Evolutionary conservation across 2,797 vertebrate species (phyloP).

Genomic region (Enteromius argenteus): DNA sequence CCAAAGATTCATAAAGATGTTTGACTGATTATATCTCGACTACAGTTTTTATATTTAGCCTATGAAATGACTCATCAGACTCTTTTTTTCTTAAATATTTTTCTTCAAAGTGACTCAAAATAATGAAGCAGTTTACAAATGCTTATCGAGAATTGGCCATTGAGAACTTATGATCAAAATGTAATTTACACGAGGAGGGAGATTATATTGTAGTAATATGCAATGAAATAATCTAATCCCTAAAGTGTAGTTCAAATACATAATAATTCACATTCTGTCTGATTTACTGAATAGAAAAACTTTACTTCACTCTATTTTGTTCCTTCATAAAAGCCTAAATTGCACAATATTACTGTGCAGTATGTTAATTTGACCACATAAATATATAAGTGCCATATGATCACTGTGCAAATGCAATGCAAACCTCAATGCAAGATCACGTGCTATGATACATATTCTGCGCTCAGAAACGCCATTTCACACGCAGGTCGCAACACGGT

Average conservation of each 20-base stretch:
- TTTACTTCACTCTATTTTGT: not conserved
- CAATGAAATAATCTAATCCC: not conserved
- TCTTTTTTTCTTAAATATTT: too few species aligned
- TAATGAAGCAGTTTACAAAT: too few species aligned
- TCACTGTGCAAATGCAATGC: too few species aligned
- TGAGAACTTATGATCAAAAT: too few species aligned
- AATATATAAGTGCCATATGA: not conserved
- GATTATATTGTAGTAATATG: not conserved
- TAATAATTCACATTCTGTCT: not conserved
- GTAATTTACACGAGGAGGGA: too few species aligned
- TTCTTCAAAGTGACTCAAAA: too few species aligned
- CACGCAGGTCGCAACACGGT: not conserved
- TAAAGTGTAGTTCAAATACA: not conserved
- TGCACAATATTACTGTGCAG: not conserved
- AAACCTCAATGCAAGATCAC: not conserved
- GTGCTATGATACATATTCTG: not conserved
- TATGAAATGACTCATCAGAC: not conserved
- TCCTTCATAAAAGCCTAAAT: not conserved
- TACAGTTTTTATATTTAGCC: not conserved
- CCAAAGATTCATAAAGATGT: not conserved
- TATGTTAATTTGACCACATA: not conserved
- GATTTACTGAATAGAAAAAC: too few species aligned
- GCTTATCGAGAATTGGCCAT: too few species aligned
- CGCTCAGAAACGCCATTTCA: not conserved
- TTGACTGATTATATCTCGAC: not conserved